Evolutionary conservation across 2,888 invertebrate species (phyloP).

Genomic region (Diadegma fenestrale): DNA sequence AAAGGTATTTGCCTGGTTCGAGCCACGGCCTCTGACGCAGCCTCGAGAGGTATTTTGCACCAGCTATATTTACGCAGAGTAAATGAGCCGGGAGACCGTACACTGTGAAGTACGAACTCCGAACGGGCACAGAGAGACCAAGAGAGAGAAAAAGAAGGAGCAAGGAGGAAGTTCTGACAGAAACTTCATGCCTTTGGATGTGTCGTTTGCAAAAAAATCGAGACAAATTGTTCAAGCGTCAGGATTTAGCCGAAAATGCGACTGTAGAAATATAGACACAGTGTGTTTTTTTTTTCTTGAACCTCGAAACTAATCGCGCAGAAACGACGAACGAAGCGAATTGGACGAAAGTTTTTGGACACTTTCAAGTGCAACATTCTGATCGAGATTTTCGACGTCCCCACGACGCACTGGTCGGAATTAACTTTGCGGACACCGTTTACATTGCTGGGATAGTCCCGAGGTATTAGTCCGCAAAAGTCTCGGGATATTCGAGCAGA

Average conservation of each 20-base stretch:
- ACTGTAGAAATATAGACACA: neutral
- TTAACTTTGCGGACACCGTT: neutral
- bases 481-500: slow-evolving; percentile 17
- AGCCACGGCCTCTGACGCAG: slow-evolving; percentile 78
- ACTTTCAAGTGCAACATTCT: neutral
- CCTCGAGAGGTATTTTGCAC: slow-evolving; percentile 81
- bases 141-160: neutral
- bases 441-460: neutral
- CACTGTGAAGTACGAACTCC: slow-evolving; percentile 29
- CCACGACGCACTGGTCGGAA: neutral
- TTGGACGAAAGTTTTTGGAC: neutral
- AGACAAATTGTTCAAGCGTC: neutral
- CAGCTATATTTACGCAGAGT: slow-evolving; percentile 78
- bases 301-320: neutral
- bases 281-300: neutral
- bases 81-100: slow-evolving; percentile 73
- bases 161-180: neutral
- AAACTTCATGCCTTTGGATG: neutral
- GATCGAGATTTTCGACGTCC: neutral
- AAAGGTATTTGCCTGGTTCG: slow-evolving; percentile 73
- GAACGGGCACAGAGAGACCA: neutral
- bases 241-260: neutral
- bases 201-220: neutral
- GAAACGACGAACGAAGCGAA: neutral
- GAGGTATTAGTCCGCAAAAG: slow-evolving; percentile 4